Conservation (phyloP, 2,888 invertebrate genomes). For the Tinea trinotella region DNA sequence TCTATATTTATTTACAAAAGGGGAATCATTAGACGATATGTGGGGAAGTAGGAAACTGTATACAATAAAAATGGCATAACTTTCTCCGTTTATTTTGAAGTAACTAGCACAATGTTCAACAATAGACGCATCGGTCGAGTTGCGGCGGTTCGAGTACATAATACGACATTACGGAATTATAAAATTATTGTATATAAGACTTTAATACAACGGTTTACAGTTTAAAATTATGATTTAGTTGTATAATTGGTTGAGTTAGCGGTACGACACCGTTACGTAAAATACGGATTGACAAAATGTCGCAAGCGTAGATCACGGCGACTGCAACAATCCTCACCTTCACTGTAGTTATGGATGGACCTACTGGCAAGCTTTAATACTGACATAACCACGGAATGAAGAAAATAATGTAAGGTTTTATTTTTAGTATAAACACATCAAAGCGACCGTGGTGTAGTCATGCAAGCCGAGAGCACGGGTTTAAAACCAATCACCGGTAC, state of each 20-base stretch:
- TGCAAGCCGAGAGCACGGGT: too few relatives aligned
- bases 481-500: too few relatives aligned
- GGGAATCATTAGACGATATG: constrained; percentile 17
- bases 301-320: constrained; percentile 54
- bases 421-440: too few relatives aligned
- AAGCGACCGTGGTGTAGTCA: too few relatives aligned
- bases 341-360: background rate
- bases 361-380: background rate
- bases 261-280: constrained; percentile 41
- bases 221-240: constrained; percentile 3
- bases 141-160: constrained; percentile 24
- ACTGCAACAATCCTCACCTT: constrained; percentile 27
- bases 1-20: constrained; percentile 15
- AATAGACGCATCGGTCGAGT: constrained; percentile 30
- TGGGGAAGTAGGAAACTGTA: constrained; percentile 50
- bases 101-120: constrained; percentile 36
- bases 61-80: constrained; percentile 45
- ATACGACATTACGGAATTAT: constrained; percentile 1
- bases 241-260: constrained; percentile 13
- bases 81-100: constrained; percentile 63
- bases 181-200: constrained; percentile 13
- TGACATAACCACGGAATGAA: background rate
- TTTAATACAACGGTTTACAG: background rate
- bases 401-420: background rate
- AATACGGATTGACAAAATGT: constrained; percentile 54